Evolutionary conservation across 2,113 vertebrate species (phyloP), one percentile per base, ranked within the genome.

Genomic region (Callopanchax toddi): DNA sequence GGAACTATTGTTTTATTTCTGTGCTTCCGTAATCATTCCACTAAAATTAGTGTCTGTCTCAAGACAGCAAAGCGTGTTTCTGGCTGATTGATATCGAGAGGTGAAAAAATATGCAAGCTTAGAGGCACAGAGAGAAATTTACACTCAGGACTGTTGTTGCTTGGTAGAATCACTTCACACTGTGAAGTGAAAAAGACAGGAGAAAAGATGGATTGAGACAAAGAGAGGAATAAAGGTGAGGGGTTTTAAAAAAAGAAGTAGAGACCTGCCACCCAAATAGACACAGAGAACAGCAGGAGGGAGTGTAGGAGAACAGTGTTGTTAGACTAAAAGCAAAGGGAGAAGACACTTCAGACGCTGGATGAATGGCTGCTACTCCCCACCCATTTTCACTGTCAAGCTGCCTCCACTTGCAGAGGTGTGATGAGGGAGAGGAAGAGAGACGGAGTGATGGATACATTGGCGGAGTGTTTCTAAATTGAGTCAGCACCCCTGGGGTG

Each of bases 391-490:
- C 69, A 50, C 40, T 50, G 54, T 60, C 25, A 9, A 48, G 40
- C 23, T 15, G 21, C 16, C 61, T 62, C 36, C 23, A 67, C 61
- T 60, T 68, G 59, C 63, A 58, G 34, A 48, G 61, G 45, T 68
- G 59, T 50, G 64, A 63, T 86, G 62, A n/a, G 32, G 55, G 58
- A 53, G 50, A 53, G 36, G 12, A 42, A 51, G 58, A 62, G 42
- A 21, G 62, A 40, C 16, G 36, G 48, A 64, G 63, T 11, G 22
- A 60, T 63, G 67, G 60, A 65, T 44, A 52, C 57, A 57, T 58
- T 39, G 12, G 60, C 76, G 61, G 32, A 81, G 58, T 50, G 34
- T 59, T 71, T 80, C 63, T 69, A 71, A 78, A 79, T 67, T 63
- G 57, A 81, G 61, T 85, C 83, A 59, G 65, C 74, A 49, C 61